phyloP scores from a whole-genome alignment of 2,113 vertebrate genomes.

The Acrocephalus arundinaceus region DNA sequence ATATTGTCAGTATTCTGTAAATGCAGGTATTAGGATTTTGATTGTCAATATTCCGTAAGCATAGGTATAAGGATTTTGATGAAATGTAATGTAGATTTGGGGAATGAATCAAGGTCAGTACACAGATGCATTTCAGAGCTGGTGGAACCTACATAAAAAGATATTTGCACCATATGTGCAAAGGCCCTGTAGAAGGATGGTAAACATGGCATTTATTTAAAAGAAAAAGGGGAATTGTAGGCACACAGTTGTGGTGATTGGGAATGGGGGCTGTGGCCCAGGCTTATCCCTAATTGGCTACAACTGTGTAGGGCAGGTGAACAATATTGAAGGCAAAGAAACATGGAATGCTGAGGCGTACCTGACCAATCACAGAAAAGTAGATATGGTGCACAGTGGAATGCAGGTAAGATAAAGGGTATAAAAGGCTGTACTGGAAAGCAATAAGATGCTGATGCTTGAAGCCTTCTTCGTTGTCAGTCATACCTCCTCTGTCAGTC shows the following conservation, averaged over 20 bases:
- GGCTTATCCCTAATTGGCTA: background rate
- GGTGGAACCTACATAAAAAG: background rate
- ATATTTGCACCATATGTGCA: background rate
- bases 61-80: background rate
- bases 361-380: background rate
- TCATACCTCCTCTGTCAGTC: background rate
- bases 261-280: background rate
- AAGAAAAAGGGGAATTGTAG: background rate
- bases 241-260: background rate
- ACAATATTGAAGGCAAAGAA: background rate
- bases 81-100: background rate
- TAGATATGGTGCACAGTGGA: background rate
- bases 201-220: background rate
- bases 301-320: background rate
- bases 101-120: background rate
- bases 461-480: background rate
- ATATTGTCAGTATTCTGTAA: background rate
- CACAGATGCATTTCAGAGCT: background rate
- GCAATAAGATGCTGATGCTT: background rate
- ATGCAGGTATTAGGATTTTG: background rate
- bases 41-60: background rate
- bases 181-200: background rate
- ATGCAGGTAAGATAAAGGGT: background rate
- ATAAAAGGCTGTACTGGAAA: background rate
- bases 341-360: background rate